Percentiles rank a stretch among this genome's conserved stretches.
Conservation (phyloP, 35 echinoderm and acorn worm genomes). For the Apostichopus californicus region DNA sequence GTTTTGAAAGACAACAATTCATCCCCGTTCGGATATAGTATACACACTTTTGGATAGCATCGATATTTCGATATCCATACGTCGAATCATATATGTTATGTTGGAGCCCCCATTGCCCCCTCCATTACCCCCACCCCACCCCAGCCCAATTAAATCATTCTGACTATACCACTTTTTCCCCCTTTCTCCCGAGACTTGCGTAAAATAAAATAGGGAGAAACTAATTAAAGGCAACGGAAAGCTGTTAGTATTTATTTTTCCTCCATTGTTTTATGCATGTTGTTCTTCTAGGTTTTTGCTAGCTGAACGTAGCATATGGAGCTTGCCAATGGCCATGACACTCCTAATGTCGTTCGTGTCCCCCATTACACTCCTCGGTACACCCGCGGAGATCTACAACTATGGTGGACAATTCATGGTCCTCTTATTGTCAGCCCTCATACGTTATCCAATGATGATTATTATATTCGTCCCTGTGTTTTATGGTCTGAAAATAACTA, state of each 20-base stretch:
- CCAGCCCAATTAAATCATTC: neutral
- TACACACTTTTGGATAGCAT: no score
- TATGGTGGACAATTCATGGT: slow-evolving; percentile 19
- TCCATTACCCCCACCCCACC: no score
- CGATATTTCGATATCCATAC: no score
- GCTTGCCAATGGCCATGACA: slow-evolving; percentile 58
- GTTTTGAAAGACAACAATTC: no score
- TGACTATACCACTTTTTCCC: no score
- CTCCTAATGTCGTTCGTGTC: slow-evolving; percentile 44
- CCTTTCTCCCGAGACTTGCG: no score
- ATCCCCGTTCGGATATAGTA: no score
- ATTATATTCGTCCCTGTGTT: slow-evolving; percentile 58
- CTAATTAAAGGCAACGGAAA: neutral
- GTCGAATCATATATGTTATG: no score
- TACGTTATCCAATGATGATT: slow-evolving; percentile 38
- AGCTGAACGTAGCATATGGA: slow-evolving; percentile 35
- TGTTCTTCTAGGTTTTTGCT: slow-evolving; percentile 12
- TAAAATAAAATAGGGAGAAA: neutral
- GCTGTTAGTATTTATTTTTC: neutral
- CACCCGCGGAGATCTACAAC: slow-evolving; percentile 40
- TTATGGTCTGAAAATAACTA: slow-evolving; percentile 48
- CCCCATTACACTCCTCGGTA: slow-evolving; percentile 48
- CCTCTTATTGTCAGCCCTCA: slow-evolving; percentile 15
- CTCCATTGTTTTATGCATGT: no score
- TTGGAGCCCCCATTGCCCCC: no score